phyloP scores from a whole-genome alignment of 2,888 invertebrate species.

The Neocrepidodera transversa region DNA sequence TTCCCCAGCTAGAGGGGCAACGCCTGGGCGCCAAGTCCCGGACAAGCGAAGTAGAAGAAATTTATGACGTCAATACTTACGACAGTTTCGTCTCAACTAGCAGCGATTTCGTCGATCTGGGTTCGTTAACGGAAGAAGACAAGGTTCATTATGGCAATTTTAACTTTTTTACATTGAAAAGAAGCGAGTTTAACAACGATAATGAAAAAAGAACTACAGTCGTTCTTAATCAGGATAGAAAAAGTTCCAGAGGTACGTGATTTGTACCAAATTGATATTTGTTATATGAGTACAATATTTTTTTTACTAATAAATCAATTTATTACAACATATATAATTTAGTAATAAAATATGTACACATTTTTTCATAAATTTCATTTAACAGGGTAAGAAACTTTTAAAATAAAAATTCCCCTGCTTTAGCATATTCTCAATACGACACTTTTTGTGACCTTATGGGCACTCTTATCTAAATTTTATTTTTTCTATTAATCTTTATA shows the following conservation, averaged over 20 bases:
- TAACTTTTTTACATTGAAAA: constrained; percentile 50
- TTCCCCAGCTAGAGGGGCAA: constrained; percentile 32
- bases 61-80: constrained; percentile 53
- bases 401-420: no score
- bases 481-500: no score
- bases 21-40: constrained; percentile 28
- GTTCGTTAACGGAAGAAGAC: constrained; percentile 50
- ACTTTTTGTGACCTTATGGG: no score
- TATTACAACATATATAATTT: neutral
- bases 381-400: no score
- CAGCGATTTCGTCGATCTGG: constrained; percentile 48
- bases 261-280: constrained; percentile 4
- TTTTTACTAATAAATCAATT: no score
- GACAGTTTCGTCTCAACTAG: constrained; percentile 53
- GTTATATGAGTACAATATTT: no score
- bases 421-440: no score
- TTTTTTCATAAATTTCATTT: no score
- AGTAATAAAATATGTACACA: no score
- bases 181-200: constrained; percentile 41
- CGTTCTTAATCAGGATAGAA: constrained; percentile 36
- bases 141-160: constrained; percentile 50
- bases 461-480: no score
- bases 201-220: constrained; percentile 36
- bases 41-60: constrained; percentile 30
- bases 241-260: constrained; percentile 36